A percentile compares a stretch with the other conserved stretches of the same genome.
These are phyloP conservation scores for Sturnus vulgaris DNA, from an alignment of 2,113 vertebrate genomes.

Conservation along the genomic window DNA sequence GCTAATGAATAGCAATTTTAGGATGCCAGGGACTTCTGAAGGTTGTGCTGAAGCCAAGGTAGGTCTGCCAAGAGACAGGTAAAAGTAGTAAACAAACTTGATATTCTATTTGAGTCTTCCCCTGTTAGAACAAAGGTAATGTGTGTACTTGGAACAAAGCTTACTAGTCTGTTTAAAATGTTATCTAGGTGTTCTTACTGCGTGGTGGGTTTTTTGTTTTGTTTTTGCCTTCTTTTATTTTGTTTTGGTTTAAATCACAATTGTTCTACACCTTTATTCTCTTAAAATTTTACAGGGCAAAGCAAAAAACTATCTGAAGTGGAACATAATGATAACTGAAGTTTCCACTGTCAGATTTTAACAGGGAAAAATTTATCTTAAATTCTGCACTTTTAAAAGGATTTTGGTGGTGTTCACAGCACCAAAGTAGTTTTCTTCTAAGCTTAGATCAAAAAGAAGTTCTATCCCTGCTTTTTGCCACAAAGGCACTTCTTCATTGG, in stretches of 20 bases:
- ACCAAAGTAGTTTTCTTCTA: not conserved
- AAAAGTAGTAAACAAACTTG: not conserved
- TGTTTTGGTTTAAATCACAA: not conserved
- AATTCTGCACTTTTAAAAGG: not conserved
- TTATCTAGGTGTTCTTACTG: not conserved
- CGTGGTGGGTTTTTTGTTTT: not conserved
- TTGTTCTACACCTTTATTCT: not conserved
- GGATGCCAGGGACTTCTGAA: not conserved
- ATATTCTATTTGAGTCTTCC: not conserved
- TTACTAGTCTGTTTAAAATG: not conserved
- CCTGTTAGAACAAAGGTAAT: not conserved
- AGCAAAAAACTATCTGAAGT: not conserved
- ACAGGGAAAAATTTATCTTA: not conserved
- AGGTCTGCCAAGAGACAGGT: not conserved
- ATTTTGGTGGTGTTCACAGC: not conserved
- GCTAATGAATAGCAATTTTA: not conserved
- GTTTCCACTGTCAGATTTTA: not conserved
- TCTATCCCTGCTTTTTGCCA: not conserved
- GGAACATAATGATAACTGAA: not conserved
- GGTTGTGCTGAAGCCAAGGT: not conserved
- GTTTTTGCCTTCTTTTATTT: not conserved
- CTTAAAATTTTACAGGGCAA: not conserved
- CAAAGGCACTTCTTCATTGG: not conserved
- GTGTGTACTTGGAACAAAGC: not conserved
- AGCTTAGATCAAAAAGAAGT: not conserved